Conservation (phyloP, 2,888 invertebrate genomes). For the Amorpha juglandis region DNA sequence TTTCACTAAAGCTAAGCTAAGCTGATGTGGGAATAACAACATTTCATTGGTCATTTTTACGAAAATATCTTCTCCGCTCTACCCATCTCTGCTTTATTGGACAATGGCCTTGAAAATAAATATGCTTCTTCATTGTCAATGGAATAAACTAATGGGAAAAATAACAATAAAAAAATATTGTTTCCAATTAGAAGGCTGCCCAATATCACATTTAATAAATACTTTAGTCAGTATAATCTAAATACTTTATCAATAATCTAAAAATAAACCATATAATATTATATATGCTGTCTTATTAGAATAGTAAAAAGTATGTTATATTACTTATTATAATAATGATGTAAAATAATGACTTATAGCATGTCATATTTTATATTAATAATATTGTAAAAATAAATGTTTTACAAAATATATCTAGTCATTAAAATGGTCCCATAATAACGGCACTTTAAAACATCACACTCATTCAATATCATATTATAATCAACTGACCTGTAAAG, state of each 20-base stretch:
- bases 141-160: background rate
- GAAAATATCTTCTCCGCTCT: too few relatives aligned
- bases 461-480: background rate
- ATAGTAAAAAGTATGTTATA: background rate
- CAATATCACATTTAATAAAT: slow-evolving; percentile 8
- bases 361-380: slow-evolving; percentile 4
- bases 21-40: too few relatives aligned
- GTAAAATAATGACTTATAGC: background rate
- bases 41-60: too few relatives aligned
- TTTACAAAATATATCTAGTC: slow-evolving; percentile 1
- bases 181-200: background rate
- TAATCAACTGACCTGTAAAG: background rate
- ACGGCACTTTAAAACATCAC: slow-evolving; percentile 23
- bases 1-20: too few relatives aligned
- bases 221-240: slow-evolving; percentile 3
- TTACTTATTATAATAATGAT: background rate
- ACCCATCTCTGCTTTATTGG: too few relatives aligned
- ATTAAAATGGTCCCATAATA: slow-evolving; percentile 19
- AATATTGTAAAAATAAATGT: background rate
- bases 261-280: slow-evolving; percentile 6
- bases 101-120: too few relatives aligned
- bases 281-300: background rate
- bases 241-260: background rate
- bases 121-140: too few relatives aligned
- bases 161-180: background rate